These are phyloP conservation scores for Tiliqua scincoides DNA, from an alignment of 2,113 vertebrate species.

Conservation along the genomic window DNA sequence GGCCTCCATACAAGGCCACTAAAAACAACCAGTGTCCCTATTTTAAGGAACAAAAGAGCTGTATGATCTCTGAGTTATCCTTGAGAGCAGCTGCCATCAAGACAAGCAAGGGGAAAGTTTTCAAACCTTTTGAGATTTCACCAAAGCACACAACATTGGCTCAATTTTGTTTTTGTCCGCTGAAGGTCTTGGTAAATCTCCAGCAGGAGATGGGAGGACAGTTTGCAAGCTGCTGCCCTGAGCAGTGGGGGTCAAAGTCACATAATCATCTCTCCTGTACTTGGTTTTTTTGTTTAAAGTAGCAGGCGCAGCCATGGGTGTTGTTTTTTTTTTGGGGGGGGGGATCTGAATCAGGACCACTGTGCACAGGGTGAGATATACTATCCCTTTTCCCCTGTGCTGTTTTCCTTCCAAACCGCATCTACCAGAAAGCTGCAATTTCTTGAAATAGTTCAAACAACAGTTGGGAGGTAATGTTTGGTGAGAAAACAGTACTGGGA, in stretches of 20 bases:
- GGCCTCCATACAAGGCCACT: conserved; percentile 63
- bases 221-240: neutral
- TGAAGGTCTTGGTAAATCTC: neutral
- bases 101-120: neutral
- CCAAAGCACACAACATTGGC: neutral
- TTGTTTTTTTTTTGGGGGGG: no score
- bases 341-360: no score
- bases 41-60: conserved; percentile 34
- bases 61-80: neutral
- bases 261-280: no score
- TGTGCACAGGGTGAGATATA: no score
- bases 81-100: neutral
- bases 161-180: neutral
- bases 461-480: no score
- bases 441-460: no score
- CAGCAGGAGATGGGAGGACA: neutral
- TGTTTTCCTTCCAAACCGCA: no score
- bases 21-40: conserved; percentile 33
- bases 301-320: no score
- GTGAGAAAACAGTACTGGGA: no score
- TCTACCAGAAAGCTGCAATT: no score
- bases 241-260: neutral
- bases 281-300: no score
- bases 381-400: no score
- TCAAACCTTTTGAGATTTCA: neutral